phyloP scores from a whole-genome alignment of 2,888 invertebrate species.

The Lepeophtheirus nordmannii region DNA sequence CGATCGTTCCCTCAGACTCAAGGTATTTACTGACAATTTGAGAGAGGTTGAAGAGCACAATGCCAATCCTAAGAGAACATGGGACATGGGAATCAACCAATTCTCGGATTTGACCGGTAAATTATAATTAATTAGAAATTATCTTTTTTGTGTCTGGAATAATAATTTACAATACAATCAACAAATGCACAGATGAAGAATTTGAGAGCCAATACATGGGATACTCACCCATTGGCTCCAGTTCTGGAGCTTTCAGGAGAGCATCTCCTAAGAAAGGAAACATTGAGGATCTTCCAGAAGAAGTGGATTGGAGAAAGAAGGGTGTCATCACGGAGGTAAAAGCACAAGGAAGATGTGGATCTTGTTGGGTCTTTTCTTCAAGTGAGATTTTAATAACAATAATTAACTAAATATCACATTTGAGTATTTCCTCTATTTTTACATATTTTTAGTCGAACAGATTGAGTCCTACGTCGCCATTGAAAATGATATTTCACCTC shows the following conservation, averaged over 20 bases:
- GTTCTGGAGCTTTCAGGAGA: background rate
- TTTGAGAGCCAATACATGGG: background rate
- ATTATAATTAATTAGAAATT: too few species aligned
- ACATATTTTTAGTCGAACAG: constrained; percentile 36
- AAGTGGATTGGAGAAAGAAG: constrained; percentile 34
- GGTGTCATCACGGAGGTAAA: constrained; percentile 35
- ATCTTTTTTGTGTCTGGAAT: too few species aligned
- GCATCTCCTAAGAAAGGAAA: background rate
- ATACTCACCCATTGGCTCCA: background rate
- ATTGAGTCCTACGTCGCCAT: constrained; percentile 21
- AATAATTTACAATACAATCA: background rate
- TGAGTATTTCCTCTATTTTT: constrained; percentile 40
- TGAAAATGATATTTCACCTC: background rate
- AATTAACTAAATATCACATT: background rate
- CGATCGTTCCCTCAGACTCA: background rate
- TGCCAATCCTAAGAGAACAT: background rate
- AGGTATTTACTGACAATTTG: constrained; percentile 7
- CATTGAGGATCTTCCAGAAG: constrained; percentile 29
- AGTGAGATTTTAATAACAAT: background rate
- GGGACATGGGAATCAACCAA: constrained; percentile 6
- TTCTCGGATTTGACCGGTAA: constrained; percentile 18
- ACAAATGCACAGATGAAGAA: background rate
- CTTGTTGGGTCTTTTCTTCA: constrained; percentile 43
- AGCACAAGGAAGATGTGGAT: constrained; percentile 38
- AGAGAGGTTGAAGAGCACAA: constrained; percentile 18